These are phyloP conservation scores for Halcyon chelicuti DNA, from an alignment of 2,797 vertebrate species.

Conservation along the genomic window DNA sequence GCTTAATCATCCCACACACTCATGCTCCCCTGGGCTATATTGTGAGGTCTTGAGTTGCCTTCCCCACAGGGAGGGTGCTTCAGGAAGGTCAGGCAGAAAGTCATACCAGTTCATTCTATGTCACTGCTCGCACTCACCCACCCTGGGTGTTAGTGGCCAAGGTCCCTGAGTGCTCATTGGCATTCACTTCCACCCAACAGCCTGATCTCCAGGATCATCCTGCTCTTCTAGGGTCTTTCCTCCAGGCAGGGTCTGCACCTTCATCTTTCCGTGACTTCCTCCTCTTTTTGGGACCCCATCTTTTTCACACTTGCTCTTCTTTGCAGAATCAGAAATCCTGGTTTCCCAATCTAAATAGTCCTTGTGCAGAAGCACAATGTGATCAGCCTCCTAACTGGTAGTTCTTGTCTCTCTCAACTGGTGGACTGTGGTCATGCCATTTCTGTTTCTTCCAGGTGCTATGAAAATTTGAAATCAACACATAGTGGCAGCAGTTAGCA, in stretches of 20 bases:
- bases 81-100: not conserved
- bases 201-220: not conserved
- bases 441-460: not conserved
- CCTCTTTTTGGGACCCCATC: not conserved
- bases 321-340: not conserved
- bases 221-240: not conserved
- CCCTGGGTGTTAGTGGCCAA: not conserved
- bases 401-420: not conserved
- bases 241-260: not conserved
- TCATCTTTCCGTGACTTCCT: not conserved
- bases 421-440: not conserved
- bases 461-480: not conserved
- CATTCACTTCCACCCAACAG: not conserved
- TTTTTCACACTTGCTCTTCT: not conserved
- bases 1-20: not conserved
- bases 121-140: not conserved
- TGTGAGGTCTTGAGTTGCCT: not conserved
- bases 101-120: accelerated
- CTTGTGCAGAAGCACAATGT: not conserved
- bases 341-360: not conserved
- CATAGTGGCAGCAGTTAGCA: not conserved
- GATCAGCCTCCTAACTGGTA: accelerated
- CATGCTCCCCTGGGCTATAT: not conserved
- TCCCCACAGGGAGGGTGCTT: accelerated
- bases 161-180: not conserved